Conservation (phyloP, 1,140 invertebrate species). For the Drosophila repleta region DNA sequence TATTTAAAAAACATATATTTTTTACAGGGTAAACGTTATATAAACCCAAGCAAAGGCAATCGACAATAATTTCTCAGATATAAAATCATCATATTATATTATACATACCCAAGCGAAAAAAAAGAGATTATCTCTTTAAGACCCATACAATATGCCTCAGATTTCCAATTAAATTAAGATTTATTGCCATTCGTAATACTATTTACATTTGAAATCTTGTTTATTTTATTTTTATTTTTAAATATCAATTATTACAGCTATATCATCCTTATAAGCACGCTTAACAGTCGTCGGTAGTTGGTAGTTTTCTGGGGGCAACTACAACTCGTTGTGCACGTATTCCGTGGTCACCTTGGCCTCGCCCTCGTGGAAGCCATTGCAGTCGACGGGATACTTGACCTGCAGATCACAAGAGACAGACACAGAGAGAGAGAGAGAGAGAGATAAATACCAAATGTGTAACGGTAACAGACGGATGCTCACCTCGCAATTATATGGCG, state of each 20-base stretch:
- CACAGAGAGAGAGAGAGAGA: too few species aligned
- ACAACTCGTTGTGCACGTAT: constrained; percentile 91
- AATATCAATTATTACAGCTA: constrained; percentile 71
- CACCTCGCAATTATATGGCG: constrained; percentile 85
- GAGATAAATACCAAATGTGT: constrained; percentile 44
- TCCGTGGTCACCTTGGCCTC: constrained; percentile 92
- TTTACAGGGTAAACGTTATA: too few species aligned
- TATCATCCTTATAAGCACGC: constrained; percentile 59
- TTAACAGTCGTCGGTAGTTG: constrained; percentile 8
- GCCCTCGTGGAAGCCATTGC: constrained; percentile 90
- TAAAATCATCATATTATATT: too few species aligned
- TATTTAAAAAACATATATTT: too few species aligned
- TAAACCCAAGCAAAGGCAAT: too few species aligned
- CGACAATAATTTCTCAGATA: too few species aligned
- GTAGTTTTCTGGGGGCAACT: constrained; percentile 49
- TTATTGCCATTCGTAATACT: constrained; percentile 78
- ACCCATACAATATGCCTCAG: too few species aligned
- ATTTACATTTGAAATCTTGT: constrained; percentile 67
- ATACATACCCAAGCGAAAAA: too few species aligned
- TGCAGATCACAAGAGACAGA: constrained; percentile 82
- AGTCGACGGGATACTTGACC: constrained; percentile 89
- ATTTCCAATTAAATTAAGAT: constrained; percentile 61
- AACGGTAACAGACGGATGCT: constrained; percentile 24
- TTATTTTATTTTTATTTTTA: neutral
- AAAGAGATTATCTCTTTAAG: too few species aligned